These are phyloP conservation scores for Contarinia nasturtii DNA, from an alignment of 1,140 invertebrate species.

Conservation along the genomic window DNA sequence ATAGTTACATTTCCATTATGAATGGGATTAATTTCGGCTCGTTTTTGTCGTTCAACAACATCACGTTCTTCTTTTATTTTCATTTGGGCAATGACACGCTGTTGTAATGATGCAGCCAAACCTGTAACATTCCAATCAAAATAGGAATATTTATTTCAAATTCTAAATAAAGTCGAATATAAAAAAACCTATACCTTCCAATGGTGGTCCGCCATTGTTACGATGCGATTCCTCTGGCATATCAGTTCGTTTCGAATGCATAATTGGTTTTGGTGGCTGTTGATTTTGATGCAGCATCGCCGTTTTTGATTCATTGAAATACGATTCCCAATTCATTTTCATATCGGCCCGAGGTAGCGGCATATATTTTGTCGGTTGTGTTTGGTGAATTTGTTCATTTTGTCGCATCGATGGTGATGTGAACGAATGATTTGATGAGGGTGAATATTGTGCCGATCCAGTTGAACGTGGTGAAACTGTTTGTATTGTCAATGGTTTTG, in stretches of 20 bases:
- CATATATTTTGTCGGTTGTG: conserved; percentile 25
- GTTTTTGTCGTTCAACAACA: conserved; percentile 15
- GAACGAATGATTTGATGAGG: conserved; percentile 5
- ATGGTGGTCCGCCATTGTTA: conserved; percentile 18
- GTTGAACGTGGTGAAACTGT: conserved; percentile 1
- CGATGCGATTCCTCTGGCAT: background rate
- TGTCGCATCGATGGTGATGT: conserved; percentile 5
- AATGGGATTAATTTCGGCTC: conserved; percentile 5
- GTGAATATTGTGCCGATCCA: background rate
- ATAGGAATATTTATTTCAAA: background rate
- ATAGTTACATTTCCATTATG: conserved; percentile 2
- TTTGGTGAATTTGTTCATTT: conserved; percentile 12
- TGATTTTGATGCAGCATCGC: conserved; percentile 33
- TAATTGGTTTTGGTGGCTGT: conserved; percentile 9
- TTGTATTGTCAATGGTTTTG: background rate
- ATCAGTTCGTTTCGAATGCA: background rate
- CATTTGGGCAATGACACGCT: conserved; percentile 45
- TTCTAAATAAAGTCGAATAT: background rate
- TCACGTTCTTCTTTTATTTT: conserved; percentile 37
- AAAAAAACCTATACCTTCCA: conserved; percentile 19
- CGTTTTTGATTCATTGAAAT: conserved; percentile 24
- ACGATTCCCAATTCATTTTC: conserved; percentile 50
- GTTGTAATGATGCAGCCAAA: conserved; percentile 61
- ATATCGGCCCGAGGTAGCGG: conserved; percentile 48
- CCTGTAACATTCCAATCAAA: conserved; percentile 27